phyloP scores from a whole-genome alignment of 1,140 invertebrate species.

The Drosophila kikkawai region DNA sequence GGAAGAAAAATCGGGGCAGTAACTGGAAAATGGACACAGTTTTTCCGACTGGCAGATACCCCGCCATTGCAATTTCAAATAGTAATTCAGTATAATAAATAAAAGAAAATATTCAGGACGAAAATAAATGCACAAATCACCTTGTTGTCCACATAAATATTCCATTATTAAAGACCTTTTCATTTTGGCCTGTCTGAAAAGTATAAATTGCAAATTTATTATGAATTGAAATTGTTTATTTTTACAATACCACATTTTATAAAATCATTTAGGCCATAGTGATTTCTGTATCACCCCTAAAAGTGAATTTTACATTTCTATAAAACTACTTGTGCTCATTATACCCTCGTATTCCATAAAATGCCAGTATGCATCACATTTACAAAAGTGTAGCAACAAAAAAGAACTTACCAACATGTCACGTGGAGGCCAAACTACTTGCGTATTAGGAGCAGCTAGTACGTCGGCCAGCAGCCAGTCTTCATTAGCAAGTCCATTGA shows the following conservation, averaged over 20 bases:
- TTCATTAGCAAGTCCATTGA: conserved; percentile 72
- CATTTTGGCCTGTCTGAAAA: neutral
- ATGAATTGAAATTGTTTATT: too few species aligned
- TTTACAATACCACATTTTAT: too few species aligned
- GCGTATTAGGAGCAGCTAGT: conserved; percentile 27
- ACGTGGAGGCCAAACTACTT: conserved; percentile 38
- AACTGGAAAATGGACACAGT: neutral
- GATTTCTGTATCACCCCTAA: too few species aligned
- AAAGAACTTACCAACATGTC: conserved; percentile 11
- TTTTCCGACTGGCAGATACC: conserved; percentile 1
- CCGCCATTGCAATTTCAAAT: neutral
- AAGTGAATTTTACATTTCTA: too few species aligned
- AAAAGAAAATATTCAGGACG: neutral
- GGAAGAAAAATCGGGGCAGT: neutral
- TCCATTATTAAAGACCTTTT: neutral
- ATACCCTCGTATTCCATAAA: conserved; percentile 4
- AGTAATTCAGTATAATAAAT: neutral
- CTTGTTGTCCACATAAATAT: neutral
- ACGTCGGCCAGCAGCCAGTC: conserved; percentile 23
- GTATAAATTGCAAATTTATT: neutral
- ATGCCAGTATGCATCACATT: neutral
- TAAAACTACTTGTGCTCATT: neutral
- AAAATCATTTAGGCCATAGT: too few species aligned
- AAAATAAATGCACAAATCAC: conserved; percentile 1
- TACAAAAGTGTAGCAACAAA: conserved; percentile 4